phyloP scores from a whole-genome alignment of 2,888 invertebrate genomes.

The Cantharis rustica region DNA sequence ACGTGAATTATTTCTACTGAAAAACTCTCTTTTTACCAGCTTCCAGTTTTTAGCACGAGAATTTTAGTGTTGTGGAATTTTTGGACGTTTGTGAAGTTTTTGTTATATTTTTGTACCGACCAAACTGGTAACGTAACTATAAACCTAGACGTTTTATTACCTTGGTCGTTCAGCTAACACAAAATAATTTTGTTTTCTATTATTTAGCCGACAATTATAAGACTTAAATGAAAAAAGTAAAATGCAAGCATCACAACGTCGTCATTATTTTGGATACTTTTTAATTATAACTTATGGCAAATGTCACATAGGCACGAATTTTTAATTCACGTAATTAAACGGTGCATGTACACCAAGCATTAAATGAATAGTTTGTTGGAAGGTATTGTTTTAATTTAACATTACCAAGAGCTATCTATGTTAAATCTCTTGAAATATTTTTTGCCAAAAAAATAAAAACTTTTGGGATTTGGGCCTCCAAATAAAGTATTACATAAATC shows the following conservation, averaged over 20 bases:
- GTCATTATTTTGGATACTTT: background rate
- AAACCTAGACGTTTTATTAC: conserved; percentile 21
- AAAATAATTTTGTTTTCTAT: background rate
- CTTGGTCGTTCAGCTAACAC: conserved; percentile 1
- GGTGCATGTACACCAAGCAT: background rate
- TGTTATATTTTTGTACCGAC: conserved; percentile 25
- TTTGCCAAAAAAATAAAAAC: background rate
- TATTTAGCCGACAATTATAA: background rate
- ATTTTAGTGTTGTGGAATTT: conserved; percentile 53
- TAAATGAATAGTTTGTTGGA: background rate
- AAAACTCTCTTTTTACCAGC: conserved; percentile 47
- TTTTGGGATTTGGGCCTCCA: background rate
- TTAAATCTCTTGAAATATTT: background rate
- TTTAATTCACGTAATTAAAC: background rate
- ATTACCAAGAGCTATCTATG: background rate
- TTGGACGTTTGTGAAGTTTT: conserved; percentile 41
- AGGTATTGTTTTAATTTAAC: background rate
- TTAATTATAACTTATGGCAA: background rate
- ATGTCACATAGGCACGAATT: background rate
- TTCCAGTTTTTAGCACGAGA: conserved; percentile 48
- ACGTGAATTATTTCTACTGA: conserved; percentile 54
- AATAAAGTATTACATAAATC: background rate
- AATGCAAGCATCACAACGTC: background rate
- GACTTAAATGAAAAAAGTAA: background rate
- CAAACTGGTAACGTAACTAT: conserved; percentile 21